These are phyloP conservation scores for Crenichthys baileyi DNA, from an alignment of 2,797 vertebrate genomes.

Conservation along the genomic window DNA sequence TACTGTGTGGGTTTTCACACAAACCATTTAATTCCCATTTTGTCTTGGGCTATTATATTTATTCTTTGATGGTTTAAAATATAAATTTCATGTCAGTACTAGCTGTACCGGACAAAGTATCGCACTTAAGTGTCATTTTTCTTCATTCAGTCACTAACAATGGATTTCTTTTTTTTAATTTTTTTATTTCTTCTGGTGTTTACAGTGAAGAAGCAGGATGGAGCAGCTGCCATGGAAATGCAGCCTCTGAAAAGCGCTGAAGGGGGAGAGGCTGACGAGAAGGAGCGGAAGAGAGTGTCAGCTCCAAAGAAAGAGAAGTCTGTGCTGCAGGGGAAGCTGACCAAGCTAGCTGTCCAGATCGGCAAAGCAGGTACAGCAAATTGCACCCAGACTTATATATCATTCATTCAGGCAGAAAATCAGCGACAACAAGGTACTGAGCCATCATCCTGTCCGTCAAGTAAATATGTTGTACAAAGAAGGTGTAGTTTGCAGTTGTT, in stretches of 20 bases:
- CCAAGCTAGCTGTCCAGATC: conserved; percentile 98
- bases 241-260: conserved; percentile 98
- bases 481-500: conserved; percentile 10
- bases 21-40: conserved; percentile 5
- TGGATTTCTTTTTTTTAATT: conserved; percentile 30
- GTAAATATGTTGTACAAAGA: conserved; percentile 28
- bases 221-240: conserved; percentile 99
- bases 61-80: conserved; percentile 26
- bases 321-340: conserved; percentile 97
- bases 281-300: conserved; percentile 93
- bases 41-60: conserved; percentile 10
- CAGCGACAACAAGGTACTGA: conserved; percentile 28
- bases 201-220: conserved; percentile 97
- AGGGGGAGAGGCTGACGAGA: conserved; percentile 91
- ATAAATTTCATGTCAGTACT: conserved; percentile 11
- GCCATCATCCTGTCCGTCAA: conserved; percentile 45
- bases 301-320: conserved; percentile 98
- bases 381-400: conserved; percentile 34
- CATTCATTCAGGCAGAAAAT: conserved; percentile 40
- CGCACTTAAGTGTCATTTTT: conserved; percentile 28
- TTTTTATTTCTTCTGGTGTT: conserved; percentile 51
- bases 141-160: conserved; percentile 31
- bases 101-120: conserved; percentile 15
- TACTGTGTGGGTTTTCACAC: neutral
- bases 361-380: conserved; percentile 93